Conservation (phyloP, 2,888 invertebrate genomes). For the Carterocephalus palaemon region DNA sequence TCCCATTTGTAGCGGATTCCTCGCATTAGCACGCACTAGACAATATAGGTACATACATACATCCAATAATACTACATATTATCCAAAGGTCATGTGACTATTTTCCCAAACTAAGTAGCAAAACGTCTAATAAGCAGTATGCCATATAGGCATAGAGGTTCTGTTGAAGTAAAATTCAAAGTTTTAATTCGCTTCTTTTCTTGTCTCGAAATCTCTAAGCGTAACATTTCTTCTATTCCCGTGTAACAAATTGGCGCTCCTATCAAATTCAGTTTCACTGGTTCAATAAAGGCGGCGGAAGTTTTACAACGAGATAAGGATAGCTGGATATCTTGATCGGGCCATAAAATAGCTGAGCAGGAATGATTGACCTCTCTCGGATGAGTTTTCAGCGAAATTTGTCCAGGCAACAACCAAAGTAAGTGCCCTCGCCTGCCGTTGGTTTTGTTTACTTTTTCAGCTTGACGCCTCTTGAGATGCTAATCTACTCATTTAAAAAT, state of each 20-base stretch:
- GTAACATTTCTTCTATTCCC: conserved; percentile 17
- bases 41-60: too few relatives aligned
- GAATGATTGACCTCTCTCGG: conserved; percentile 7
- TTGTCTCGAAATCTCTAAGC: neutral
- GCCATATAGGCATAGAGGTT: too few relatives aligned
- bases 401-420: conserved; percentile 1
- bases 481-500: too few relatives aligned
- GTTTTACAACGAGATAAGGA: conserved; percentile 20
- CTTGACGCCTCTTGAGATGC: too few relatives aligned
- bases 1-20: conserved; percentile 25
- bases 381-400: conserved; percentile 9
- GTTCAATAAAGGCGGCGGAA: conserved; percentile 17
- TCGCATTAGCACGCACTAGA: conserved; percentile 13
- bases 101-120: too few relatives aligned
- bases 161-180: conserved; percentile 17
- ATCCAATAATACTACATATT: too few relatives aligned
- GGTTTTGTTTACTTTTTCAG: too few relatives aligned
- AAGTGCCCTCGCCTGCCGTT: too few relatives aligned
- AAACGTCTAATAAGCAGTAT: too few relatives aligned
- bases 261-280: conserved; percentile 19
- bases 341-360: conserved; percentile 5
- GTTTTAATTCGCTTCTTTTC: conserved; percentile 15
- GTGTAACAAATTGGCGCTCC: conserved; percentile 16
- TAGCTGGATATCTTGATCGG: conserved; percentile 16
- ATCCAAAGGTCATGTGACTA: too few relatives aligned